These are phyloP conservation scores for Melanerpes formicivorus DNA, from an alignment of 2,113 vertebrate species.

Conservation along the genomic window DNA sequence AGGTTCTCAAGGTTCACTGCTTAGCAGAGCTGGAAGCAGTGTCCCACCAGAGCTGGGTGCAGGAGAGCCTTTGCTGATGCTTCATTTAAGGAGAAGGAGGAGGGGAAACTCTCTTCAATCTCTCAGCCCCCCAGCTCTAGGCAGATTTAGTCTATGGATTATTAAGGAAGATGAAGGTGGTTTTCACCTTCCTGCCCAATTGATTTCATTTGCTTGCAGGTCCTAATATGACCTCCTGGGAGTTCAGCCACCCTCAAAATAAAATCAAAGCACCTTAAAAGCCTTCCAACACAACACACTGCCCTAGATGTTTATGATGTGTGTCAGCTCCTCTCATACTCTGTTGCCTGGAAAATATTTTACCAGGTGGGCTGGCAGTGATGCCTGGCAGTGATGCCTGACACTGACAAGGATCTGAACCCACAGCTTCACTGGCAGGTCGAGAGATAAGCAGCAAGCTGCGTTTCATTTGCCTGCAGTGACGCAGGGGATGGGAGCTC, in stretches of 20 bases:
- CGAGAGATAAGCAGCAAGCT: slow-evolving; percentile 31
- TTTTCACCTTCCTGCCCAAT: background rate
- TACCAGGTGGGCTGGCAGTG: slow-evolving; percentile 14
- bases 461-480: background rate
- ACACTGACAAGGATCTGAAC: background rate
- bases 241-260: background rate
- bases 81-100: background rate
- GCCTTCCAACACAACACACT: background rate
- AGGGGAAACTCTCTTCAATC: background rate
- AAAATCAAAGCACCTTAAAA: background rate
- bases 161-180: background rate
- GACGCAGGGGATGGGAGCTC: background rate
- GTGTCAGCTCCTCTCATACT: background rate
- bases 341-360: background rate
- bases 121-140: background rate
- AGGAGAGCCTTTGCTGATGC: background rate
- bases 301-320: background rate
- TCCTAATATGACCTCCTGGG: background rate
- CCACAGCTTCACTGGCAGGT: background rate
- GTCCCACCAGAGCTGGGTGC: too few species aligned
- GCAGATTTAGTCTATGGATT: background rate
- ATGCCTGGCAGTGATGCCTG: background rate
- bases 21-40: background rate
- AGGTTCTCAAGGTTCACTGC: background rate
- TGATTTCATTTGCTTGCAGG: background rate